Evolutionary conservation across 2,888 invertebrate species (phyloP), one percentile per base, ranked within the genome.

Genomic region (Slavum lentiscoides): DNA sequence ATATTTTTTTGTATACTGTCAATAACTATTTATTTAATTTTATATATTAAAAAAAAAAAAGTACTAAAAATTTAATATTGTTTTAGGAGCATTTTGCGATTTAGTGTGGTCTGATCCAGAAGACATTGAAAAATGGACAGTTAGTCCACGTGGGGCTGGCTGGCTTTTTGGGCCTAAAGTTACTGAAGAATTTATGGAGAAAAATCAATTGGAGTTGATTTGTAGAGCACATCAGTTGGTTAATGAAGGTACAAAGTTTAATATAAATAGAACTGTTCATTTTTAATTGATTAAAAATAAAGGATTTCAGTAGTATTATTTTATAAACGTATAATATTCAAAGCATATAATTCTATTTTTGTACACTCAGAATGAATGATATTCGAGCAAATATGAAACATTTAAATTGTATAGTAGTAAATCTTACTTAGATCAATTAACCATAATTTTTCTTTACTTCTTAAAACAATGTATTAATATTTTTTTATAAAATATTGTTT

Each of bases 71-170:
- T 70, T 39, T 58, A 23, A 23, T 23, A 19, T 73, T 59, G 83
- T 83, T 84, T 21, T 82, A 88, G 89, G 98, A 83, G 95, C 97
- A 72, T 96, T 98, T 87, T 98, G 98, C 91, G 99, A 98, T 90
- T 90, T 99, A 84, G 93, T 99, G 74, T 99, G 99, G 99, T 98
- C 98, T 7, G 99, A 99, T 88, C 99, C 99, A 55, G 98, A 98
- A 86, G 97, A 98, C 86, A 93, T 97, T 81, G 94, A 96, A 83
- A 92, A 92, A 84, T 98, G 98, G 97, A 90, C 93, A 62, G 91
- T 95, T 77, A 97, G 96, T 88, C 97, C 98, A 0, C 90, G 98
- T 84, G 98, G 98, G 58, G 98, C 98, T 76, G 98, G 98, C 19
- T 98, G 97, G 95, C 88, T 99, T 72, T 99, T 99, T 88, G 98